Base-by-base conservation (phyloP, 2,797 vertebrate species). In the Peromyscus aztecus region DNA sequence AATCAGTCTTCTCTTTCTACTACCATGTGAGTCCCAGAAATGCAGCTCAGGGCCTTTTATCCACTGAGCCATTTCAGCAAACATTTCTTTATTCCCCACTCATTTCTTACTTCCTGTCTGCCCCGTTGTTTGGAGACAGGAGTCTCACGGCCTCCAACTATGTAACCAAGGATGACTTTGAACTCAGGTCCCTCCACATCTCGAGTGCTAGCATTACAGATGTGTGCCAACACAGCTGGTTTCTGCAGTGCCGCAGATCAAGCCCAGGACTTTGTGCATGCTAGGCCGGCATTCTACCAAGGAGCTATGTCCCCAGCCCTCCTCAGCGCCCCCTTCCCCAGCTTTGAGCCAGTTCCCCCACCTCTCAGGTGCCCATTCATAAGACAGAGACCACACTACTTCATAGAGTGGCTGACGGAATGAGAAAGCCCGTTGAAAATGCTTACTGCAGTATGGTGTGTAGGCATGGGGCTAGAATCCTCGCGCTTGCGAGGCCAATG, bases 371-470 rank as follows among this genome's bases (percentile, higher is more conserved):
- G 69, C 67, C 67, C 86, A 46, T 37, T 24, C 73, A 16, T 84
- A 91, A 95, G 91, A 92, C 29, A 40, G 49, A 76, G 82, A 24
- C 93, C 84, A 77, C 34, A 57, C 37, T 43, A 57, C 37, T 91
- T 83, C 46, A 55, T 10, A 61, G 86, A 27, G 37, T 9, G 2
- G 2, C 27, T 43, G 65, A 8, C 8, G 5, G 75, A 52, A 86
- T 77, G 69, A 71, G 83, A 76, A 89, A 46, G 24, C 43, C 46
- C 31, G 49, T 19, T 94, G 94, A 46, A 27, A 71, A 52, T 69
- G 65, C 2, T 86, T 6, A 27, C 24, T 69, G 63, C 24, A 6
- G 2, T 11, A 5, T 71, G 84, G 24, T 21, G 24, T 43, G n/a
- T n/a, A 21, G 24, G n/a, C 27, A 17, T 7, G 29, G 84, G 21